Evolutionary conservation across 2,113 vertebrate species (phyloP), one percentile per base, ranked within the genome.

Genomic region (Pitta sordida): DNA sequence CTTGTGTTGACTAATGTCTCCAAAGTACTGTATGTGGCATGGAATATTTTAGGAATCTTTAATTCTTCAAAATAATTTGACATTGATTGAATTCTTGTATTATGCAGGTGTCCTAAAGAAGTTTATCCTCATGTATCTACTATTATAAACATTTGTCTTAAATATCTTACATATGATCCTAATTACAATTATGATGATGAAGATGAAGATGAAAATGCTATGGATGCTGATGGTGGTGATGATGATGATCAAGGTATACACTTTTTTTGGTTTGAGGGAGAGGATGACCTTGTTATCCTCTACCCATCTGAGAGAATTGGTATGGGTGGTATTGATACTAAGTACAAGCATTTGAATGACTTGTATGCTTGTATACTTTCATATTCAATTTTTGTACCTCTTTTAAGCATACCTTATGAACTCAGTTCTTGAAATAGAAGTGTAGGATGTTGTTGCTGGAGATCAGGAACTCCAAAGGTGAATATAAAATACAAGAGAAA

Each of bases 101-200:
- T 82, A 51, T 26, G 13, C 87, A 99, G 99, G 96, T 99, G 99
- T 98, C 99, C 99, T 62, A 99, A 99, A 97, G 99, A 99, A 97
- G 99, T 99, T 80, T 99, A 99, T 97, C 99, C 99, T 94, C 99
- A 99, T 94, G 99, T 99, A 32, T 98, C 99, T 93, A 99, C 99
- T 17, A 98, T 99, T 97, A 99, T 99, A 98, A 99, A 99, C 93
- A 99, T 99, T 97, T 99, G 99, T 97, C 98, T 99, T 83, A 99
- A 99, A 83, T 99, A 99, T 97, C 98, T 99, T 97, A 99, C 99
- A 44, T 99, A 99, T 82, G 99, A 99, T 98, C 99, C 99, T 63
- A 99, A 99, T 98, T 99, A 99, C 91, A 99, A 99, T 98, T 99
- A 99, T 43, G 99, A 99, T 86, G 99, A 99, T 63, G 99, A 99